Base-by-base conservation (phyloP, 2,797 vertebrate species). In the Etheostoma perlongum region DNA sequence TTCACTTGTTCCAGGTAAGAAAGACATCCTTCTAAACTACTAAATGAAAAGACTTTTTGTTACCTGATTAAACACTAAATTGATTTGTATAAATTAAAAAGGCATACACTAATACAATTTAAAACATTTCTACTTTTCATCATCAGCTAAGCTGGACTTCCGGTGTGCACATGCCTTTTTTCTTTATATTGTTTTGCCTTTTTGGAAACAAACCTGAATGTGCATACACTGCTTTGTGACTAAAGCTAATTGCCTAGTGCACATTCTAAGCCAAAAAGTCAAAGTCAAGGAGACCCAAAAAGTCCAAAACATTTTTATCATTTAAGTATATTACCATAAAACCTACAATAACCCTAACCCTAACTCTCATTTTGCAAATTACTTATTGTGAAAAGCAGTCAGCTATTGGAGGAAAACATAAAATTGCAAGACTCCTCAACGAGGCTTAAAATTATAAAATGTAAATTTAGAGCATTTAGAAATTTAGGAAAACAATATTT, bases 1-100 rank as follows among this genome's bases (percentile, higher is more conserved):
- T 74, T 96, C 97, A 69, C 95, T 99, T 0, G 97, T 99, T 88
- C 96, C 98, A 96, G 97, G 98, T 99, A 94, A 96, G 95, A 78
- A 63, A 74, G 25, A 44, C 12, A 16, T 8, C 33, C 21, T n/a
- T n/a, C n/a, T n/a, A n/a, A 36, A 13, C 23, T 13, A 4, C 23
- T 25, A 19, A 63, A 1, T 36, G 27, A 65, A 44, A 12, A 16
- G 1, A 68, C n/a, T 40, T 51, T 25, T 15, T 44, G n/a, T 47
- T 21, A 0, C 5, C 25, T 14, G 13, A 47, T 27, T 10, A n/a
- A 40, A 48, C 25, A n/a, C 18, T 1, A 8, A 18, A 51, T 54
- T 2, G n/a, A 25, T 11, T 40, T 23, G 19, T 14, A n/a, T 23
- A 16, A 52, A 25, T 16, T 33, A 27, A 14, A 47, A n/a, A 57